phyloP scores from a whole-genome alignment of 2,888 invertebrate genomes.

The Hypselothyrea guttata region DNA sequence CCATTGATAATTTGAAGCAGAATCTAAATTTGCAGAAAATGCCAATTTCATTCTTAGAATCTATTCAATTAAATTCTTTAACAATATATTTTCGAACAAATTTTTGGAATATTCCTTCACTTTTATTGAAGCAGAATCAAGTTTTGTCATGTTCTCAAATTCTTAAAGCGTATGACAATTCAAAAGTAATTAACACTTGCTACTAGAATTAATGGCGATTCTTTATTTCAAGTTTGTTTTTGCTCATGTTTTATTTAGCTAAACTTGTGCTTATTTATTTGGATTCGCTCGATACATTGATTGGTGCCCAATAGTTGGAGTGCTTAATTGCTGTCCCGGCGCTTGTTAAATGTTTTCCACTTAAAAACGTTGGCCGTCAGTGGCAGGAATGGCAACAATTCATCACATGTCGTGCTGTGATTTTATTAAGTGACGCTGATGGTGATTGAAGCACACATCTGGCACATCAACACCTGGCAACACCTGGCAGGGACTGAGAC shows the following conservation, averaged over 20 bases:
- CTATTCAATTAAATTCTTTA: too few species aligned
- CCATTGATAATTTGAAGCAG: too few species aligned
- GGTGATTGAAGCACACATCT: slow-evolving; percentile 75
- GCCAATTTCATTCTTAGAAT: too few species aligned
- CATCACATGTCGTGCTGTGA: slow-evolving; percentile 69
- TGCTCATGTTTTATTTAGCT: slow-evolving; percentile 4
- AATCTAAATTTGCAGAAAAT: too few species aligned
- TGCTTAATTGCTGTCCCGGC: slow-evolving; percentile 46
- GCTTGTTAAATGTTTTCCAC: slow-evolving; percentile 60
- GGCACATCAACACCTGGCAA: slow-evolving; percentile 72
- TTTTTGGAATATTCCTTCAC: too few species aligned
- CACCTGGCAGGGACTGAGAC: slow-evolving; percentile 14
- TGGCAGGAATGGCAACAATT: slow-evolving; percentile 62
- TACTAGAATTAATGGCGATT: too few species aligned
- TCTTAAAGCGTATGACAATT: too few species aligned
- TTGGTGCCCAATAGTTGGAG: slow-evolving; percentile 25
- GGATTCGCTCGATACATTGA: slow-evolving; percentile 11
- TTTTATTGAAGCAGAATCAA: too few species aligned
- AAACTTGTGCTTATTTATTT: slow-evolving; percentile 10
- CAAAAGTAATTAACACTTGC: too few species aligned
- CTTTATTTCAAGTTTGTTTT: neutral
- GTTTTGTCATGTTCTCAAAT: slow-evolving; percentile 7
- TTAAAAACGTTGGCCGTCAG: slow-evolving; percentile 46
- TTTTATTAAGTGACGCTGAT: slow-evolving; percentile 76
- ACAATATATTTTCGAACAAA: too few species aligned